Conservation (phyloP, 2,797 vertebrate species). For the Danio kyathit region DNA sequence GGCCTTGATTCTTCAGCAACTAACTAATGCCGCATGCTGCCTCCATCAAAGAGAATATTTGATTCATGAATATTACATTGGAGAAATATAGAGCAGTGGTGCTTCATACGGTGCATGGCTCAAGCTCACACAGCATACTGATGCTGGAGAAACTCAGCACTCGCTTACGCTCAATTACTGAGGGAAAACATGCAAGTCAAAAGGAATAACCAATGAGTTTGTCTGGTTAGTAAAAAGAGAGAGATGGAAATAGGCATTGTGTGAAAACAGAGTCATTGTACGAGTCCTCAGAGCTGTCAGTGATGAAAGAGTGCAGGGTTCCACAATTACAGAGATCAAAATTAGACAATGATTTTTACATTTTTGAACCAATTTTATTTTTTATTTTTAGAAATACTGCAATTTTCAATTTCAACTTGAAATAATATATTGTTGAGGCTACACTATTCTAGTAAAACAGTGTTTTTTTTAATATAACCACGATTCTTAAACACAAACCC, state of each 20-base stretch:
- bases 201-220: conserved; percentile 49
- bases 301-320: conserved; percentile 4
- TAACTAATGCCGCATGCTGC: background rate
- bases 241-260: background rate
- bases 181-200: conserved; percentile 46
- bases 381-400: too few relatives aligned
- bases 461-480: too few relatives aligned
- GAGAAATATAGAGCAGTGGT: conserved; percentile 29
- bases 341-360: too few relatives aligned
- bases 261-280: background rate
- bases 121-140: conserved; percentile 6
- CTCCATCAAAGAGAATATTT: conserved; percentile 40
- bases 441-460: too few relatives aligned
- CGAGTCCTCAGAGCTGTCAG: background rate
- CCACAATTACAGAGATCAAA: background rate
- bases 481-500: too few relatives aligned
- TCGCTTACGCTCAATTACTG: conserved; percentile 49
- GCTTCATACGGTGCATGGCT: background rate
- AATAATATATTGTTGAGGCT: too few relatives aligned
- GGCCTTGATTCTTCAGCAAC: background rate
- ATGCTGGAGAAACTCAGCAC: conserved; percentile 28
- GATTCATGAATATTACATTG: conserved; percentile 36
- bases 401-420: too few relatives aligned
- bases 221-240: conserved; percentile 9
- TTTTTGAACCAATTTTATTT: too few relatives aligned